Conservation (phyloP, 1,140 invertebrate genomes). For the Penaeus japonicus region DNA sequence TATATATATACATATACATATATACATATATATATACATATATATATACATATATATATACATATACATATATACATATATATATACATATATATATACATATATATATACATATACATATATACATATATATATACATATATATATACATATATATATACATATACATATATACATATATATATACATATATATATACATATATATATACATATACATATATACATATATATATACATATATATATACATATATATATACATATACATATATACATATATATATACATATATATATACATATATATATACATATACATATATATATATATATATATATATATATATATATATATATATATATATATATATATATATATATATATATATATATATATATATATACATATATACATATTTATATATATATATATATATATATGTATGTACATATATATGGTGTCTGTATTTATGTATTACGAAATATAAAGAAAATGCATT, state of each 20-base stretch:
- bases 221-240: not conserved
- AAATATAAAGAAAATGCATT: too few species aligned
- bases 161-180: conserved; percentile 14
- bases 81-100: not conserved
- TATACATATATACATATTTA: not conserved
- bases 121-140: not conserved
- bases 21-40: not conserved
- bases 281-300: not conserved
- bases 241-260: not conserved
- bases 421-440: conserved; percentile 21
- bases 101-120: not conserved
- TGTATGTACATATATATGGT: not conserved
- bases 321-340: not conserved
- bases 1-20: conserved; percentile 13
- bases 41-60: not conserved
- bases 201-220: not conserved
- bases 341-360: not conserved
- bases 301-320: not conserved
- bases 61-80: conserved; percentile 9
- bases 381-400: not conserved
- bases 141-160: not conserved
- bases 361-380: not conserved
- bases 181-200: not conserved
- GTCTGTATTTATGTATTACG: not conserved
- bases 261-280: not conserved